phyloP scores from a whole-genome alignment of 2,113 vertebrate genomes.

The Aspidoscelis tigris region DNA sequence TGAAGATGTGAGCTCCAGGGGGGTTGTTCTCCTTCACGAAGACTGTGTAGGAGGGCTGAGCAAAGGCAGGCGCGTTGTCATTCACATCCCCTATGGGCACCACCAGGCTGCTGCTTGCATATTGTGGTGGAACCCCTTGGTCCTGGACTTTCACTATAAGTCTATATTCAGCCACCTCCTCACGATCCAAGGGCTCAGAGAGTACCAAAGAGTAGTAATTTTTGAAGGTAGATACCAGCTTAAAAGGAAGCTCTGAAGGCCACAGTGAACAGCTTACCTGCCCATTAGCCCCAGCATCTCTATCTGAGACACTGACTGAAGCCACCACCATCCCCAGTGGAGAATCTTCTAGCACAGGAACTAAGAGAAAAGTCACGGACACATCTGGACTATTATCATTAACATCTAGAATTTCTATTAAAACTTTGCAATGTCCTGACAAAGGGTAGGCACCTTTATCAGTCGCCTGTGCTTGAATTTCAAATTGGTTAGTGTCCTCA shows the following conservation, averaged over 20 bases:
- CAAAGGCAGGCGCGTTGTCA: conserved; percentile 16
- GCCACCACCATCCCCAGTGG: neutral
- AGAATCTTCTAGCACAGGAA: conserved; percentile 18
- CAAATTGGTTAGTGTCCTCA: conserved; percentile 15
- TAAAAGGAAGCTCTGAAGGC: neutral
- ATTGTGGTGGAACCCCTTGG: conserved; percentile 13
- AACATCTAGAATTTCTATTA: conserved; percentile 22
- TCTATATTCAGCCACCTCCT: neutral
- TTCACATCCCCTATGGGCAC: conserved; percentile 15
- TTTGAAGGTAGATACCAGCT: conserved; percentile 13
- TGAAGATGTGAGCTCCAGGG: conserved; percentile 2
- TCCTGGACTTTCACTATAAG: neutral
- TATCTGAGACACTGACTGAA: conserved; percentile 18
- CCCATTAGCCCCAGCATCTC: conserved; percentile 4
- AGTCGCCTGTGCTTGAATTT: conserved; percentile 14
- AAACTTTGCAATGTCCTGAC: conserved; percentile 26
- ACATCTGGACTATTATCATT: conserved; percentile 26
- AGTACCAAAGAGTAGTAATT: conserved; percentile 22
- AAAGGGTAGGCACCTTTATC: neutral
- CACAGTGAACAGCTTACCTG: conserved; percentile 15
- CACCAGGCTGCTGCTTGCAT: conserved; percentile 2
- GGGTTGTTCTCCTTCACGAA: conserved; percentile 13
- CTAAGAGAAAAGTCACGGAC: conserved; percentile 5
- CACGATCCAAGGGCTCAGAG: conserved; percentile 1
- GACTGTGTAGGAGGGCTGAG: neutral